Evolutionary conservation across 2,888 invertebrate species (phyloP).

Genomic region (Arenicola marina): DNA sequence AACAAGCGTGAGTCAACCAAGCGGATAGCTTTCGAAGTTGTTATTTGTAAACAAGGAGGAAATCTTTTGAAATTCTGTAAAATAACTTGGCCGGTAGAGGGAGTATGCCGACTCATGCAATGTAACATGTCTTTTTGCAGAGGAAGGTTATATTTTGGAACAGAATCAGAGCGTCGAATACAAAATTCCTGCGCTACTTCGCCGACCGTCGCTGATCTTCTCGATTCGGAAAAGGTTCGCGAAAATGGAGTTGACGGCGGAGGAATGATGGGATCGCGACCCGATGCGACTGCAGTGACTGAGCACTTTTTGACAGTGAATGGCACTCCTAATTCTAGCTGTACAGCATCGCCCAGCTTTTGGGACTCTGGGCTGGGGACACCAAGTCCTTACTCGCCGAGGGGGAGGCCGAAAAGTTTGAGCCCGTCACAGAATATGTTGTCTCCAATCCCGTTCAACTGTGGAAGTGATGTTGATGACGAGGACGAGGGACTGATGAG

Average conservation of each 20-base stretch:
- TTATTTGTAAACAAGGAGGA: too few relatives aligned
- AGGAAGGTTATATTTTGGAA: background rate
- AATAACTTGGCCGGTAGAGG: too few relatives aligned
- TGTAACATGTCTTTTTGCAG: constrained; percentile 3
- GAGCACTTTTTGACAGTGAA: background rate
- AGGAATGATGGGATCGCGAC: too few relatives aligned
- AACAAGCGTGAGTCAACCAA: constrained; percentile 5
- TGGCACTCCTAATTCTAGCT: background rate
- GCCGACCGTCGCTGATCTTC: background rate
- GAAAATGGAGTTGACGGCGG: background rate
- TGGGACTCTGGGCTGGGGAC: constrained; percentile 26
- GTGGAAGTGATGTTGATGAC: background rate
- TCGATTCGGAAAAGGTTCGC: background rate
- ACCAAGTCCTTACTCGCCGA: constrained; percentile 17
- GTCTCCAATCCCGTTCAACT: constrained; percentile 21
- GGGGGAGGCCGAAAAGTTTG: constrained; percentile 5
- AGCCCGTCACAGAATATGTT: constrained; percentile 5
- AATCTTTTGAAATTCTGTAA: too few relatives aligned
- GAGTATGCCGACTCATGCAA: too few relatives aligned
- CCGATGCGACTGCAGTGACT: too few relatives aligned
- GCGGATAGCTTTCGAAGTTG: too few relatives aligned
- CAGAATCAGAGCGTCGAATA: background rate
- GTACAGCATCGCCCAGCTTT: background rate
- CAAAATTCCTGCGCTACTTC: background rate
- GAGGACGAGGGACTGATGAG: background rate